Evolutionary conservation across 2,888 invertebrate genomes (phyloP).

Genomic region (Epinotia nisella): DNA sequence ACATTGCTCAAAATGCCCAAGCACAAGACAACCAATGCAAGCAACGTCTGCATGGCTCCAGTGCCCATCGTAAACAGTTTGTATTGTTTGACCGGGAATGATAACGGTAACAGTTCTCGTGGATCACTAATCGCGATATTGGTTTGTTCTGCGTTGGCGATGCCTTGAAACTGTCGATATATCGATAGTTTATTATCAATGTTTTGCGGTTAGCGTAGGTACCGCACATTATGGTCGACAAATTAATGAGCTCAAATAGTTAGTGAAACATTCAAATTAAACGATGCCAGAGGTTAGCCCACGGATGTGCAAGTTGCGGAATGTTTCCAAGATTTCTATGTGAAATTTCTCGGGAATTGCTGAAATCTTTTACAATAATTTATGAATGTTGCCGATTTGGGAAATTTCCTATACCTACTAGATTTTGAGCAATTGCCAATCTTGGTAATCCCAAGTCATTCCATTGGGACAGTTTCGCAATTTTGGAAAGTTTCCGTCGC

Average conservation of each 20-base stretch:
- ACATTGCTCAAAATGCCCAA: conserved; percentile 4
- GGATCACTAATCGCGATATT: conserved; percentile 17
- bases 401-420: too few relatives aligned
- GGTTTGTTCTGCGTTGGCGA: neutral
- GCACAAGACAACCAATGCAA: conserved; percentile 16
- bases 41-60: conserved; percentile 37
- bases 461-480: too few relatives aligned
- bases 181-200: conserved; percentile 20
- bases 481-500: too few relatives aligned
- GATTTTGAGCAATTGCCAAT: too few relatives aligned
- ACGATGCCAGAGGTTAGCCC: neutral
- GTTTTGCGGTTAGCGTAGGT: neutral
- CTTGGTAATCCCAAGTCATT: too few relatives aligned
- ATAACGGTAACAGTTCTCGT: conserved; percentile 9
- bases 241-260: conserved; percentile 3
- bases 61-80: conserved; percentile 5
- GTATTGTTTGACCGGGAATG: conserved; percentile 2
- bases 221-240: neutral
- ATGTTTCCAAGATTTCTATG: too few relatives aligned
- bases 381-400: too few relatives aligned
- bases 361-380: too few relatives aligned
- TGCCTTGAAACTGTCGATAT: conserved; percentile 6
- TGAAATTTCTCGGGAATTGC: too few relatives aligned
- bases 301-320: too few relatives aligned
- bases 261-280: neutral